phyloP scores from a whole-genome alignment of 2,888 invertebrate genomes.

The Rhamnusium bicolor region DNA sequence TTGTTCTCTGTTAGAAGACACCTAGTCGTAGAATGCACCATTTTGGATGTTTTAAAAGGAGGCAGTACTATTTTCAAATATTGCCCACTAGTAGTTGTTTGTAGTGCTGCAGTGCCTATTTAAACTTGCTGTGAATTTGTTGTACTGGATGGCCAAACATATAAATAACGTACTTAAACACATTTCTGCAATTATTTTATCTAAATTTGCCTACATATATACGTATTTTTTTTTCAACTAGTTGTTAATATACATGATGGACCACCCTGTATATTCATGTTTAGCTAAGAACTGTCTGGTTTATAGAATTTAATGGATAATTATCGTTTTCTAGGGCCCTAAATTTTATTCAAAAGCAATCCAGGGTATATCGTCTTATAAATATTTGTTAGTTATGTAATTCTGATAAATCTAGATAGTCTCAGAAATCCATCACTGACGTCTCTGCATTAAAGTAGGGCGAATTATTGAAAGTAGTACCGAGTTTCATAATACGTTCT shows the following conservation, averaged over 20 bases:
- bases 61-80: no score
- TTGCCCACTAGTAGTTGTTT: no score
- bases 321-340: slow-evolving; percentile 3
- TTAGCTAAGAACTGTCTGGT: slow-evolving; percentile 14
- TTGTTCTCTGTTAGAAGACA: no score
- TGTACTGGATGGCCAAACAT: no score
- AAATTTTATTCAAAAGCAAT: slow-evolving; percentile 36
- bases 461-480: not conserved
- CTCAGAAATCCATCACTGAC: not conserved
- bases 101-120: no score
- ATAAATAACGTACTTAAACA: no score
- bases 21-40: no score
- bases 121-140: no score
- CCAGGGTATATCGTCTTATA: slow-evolving; percentile 51
- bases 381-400: slow-evolving; percentile 21
- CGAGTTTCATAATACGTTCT: not conserved
- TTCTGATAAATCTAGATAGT: not conserved
- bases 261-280: slow-evolving; percentile 11
- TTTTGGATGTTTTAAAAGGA: no score
- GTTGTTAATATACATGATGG: slow-evolving; percentile 7
- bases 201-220: not conserved
- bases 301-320: slow-evolving; percentile 9
- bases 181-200: not conserved
- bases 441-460: not conserved
- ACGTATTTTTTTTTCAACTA: not conserved